A percentile compares a stretch with the other conserved stretches of the same genome.
These are phyloP conservation scores for Myotis planiceps DNA, from an alignment of 2,797 vertebrate species.

Conservation along the genomic window DNA sequence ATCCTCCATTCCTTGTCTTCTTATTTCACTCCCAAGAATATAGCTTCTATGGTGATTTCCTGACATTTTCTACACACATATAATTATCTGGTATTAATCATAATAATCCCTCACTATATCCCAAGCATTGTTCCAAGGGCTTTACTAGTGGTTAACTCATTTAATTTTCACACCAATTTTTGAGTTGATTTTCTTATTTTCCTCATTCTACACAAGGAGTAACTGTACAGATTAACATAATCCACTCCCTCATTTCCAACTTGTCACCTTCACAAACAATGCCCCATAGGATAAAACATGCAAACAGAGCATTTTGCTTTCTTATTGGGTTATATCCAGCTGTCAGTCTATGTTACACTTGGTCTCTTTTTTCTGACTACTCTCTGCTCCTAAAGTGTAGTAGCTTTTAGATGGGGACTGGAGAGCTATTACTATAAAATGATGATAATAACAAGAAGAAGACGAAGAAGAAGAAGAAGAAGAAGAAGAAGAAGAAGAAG, in stretches of 20 bases:
- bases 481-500: too few species aligned
- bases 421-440: neutral
- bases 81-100: slow-evolving; percentile 8
- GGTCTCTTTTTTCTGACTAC: neutral
- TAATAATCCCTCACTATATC: neutral
- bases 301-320: neutral
- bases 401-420: neutral
- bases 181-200: neutral
- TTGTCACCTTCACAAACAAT: neutral
- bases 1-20: neutral
- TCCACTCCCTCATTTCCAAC: neutral
- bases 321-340: neutral
- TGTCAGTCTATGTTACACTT: neutral
- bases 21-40: neutral
- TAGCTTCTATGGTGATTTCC: neutral
- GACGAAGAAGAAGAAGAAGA: too few species aligned
- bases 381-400: neutral
- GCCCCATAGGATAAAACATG: neutral
- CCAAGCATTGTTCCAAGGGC: neutral
- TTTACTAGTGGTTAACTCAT: neutral
- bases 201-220: neutral
- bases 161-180: neutral
- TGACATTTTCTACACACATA: neutral
- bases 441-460: neutral
- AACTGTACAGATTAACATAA: neutral